Percentiles rank a stretch among this genome's conserved stretches.
Conservation (phyloP, 30 jellyfish, hydroid and myxozoan species). For the Rhopilema esculentum region DNA sequence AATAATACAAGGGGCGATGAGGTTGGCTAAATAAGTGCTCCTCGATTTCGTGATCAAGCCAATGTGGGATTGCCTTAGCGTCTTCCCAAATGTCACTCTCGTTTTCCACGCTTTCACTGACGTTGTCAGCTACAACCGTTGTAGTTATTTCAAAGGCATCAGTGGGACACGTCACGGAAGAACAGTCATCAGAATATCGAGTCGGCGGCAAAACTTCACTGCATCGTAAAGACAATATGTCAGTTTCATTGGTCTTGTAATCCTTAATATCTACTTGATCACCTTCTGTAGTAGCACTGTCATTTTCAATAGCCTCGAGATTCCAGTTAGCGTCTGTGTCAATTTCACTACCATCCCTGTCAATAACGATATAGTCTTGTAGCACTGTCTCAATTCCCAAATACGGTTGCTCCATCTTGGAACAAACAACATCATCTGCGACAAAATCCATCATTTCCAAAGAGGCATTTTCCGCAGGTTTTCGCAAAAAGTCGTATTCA, state of each 20-base stretch:
- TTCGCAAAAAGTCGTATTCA: conserved; percentile 78
- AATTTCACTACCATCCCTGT: conserved; percentile 90
- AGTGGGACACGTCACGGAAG: conserved; percentile 65
- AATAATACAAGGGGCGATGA: conserved; percentile 93
- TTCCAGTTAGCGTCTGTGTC: background rate
- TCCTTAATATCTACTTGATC: conserved; percentile 18
- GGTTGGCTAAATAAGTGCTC: conserved; percentile 91
- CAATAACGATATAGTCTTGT: conserved; percentile 59
- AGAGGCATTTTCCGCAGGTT: conserved; percentile 63
- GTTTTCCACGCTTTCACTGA: conserved; percentile 80
- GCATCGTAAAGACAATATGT: conserved; percentile 81
- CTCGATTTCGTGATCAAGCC: conserved; percentile 89
- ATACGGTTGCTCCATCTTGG: conserved; percentile 32
- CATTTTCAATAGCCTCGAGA: background rate
- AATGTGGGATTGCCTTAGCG: conserved; percentile 98
- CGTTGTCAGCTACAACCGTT: conserved; percentile 75
- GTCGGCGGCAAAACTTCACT: conserved; percentile 74
- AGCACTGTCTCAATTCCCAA: conserved; percentile 81
- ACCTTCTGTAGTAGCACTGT: conserved; percentile 27
- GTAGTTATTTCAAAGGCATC: conserved; percentile 89
- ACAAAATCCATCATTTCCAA: conserved; percentile 68
- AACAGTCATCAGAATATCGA: conserved; percentile 65
- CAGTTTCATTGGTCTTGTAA: conserved; percentile 59
- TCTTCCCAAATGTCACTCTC: conserved; percentile 96
- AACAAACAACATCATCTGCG: background rate